A percentile compares a stretch with the other conserved stretches of the same genome.
Conservation (phyloP, 1,140 invertebrate genomes). For the Calliphora vicina region DNA sequence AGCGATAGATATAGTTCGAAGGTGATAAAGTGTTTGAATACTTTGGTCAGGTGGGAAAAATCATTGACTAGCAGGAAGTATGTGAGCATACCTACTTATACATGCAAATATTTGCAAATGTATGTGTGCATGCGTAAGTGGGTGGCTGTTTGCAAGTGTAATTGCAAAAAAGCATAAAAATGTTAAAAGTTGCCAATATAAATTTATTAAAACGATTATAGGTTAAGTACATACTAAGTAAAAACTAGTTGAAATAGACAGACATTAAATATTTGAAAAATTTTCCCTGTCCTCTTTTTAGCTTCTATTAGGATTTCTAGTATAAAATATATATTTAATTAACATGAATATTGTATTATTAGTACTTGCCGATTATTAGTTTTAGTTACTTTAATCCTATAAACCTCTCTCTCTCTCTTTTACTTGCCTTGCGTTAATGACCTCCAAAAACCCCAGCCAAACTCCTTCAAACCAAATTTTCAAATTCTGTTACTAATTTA, state of each 20-base stretch:
- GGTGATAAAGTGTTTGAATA: too few relatives aligned
- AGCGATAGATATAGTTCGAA: too few relatives aligned
- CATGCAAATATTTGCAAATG: too few relatives aligned
- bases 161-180: background rate
- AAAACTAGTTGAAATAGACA: background rate
- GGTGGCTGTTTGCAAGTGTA: background rate
- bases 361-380: too few relatives aligned
- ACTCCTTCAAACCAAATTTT: background rate
- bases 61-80: too few relatives aligned
- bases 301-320: too few relatives aligned
- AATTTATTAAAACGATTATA: background rate
- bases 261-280: background rate
- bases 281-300: too few relatives aligned
- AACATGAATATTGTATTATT: too few relatives aligned
- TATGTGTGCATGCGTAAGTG: background rate
- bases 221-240: background rate
- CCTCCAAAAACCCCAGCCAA: background rate
- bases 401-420: background rate
- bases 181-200: background rate
- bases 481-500: background rate
- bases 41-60: too few relatives aligned
- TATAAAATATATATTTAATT: too few relatives aligned
- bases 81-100: too few relatives aligned
- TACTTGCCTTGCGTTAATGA: background rate
- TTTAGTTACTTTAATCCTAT: background rate